Base-by-base conservation (phyloP, 1,140 invertebrate species). In the Macrobrachium nipponense region DNA sequence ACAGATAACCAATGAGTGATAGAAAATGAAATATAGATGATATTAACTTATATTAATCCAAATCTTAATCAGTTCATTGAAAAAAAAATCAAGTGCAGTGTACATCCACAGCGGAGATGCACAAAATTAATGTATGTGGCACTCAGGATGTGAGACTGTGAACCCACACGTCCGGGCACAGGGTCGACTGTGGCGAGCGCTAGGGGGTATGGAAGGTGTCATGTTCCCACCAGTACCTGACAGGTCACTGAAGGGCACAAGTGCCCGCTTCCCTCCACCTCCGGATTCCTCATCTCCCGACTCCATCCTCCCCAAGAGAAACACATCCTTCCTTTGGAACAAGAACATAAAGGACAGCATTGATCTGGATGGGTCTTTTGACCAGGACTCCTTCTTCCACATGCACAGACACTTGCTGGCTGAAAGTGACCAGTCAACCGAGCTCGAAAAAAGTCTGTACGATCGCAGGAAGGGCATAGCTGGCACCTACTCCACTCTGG, bases 251-350 rank as follows among this genome's bases (percentile, higher is more conserved):
- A 75, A 81, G 44, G 85, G 85, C 36, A 81, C 85, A 18, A 51
- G 62, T 17, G 18, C 20, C 79, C 85, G 64, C 72, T 87, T 81
- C 72, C 85, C 70, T 10, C 10, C 70, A 6, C 61, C 44, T 75
- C 18, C 75, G 5, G 82, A 84, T 14, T 59, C 79, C 60, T 87
- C 85, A 27, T 82, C 79, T 8, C 79, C 80, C 15, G 85, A 87
- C 60, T 82, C 85, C 14, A 75, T 81, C 10, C 43, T 66, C 10
- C 85, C 79, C 3, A 62, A 70, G 44, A 60, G 73, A 36, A 87
- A 87, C 64, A 60, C 85, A 10, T 88, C 87, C 80, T 88, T 88
- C 59, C 79, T 88, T n/a, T 88, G 87, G 87, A 64, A 88, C 62
- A 87, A 78, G 36, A 87, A 80, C 27, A 27, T 84, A 44, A 59